These are phyloP conservation scores for Spheniscus mendiculus DNA, from an alignment of 2,113 vertebrate species.

Conservation along the genomic window DNA sequence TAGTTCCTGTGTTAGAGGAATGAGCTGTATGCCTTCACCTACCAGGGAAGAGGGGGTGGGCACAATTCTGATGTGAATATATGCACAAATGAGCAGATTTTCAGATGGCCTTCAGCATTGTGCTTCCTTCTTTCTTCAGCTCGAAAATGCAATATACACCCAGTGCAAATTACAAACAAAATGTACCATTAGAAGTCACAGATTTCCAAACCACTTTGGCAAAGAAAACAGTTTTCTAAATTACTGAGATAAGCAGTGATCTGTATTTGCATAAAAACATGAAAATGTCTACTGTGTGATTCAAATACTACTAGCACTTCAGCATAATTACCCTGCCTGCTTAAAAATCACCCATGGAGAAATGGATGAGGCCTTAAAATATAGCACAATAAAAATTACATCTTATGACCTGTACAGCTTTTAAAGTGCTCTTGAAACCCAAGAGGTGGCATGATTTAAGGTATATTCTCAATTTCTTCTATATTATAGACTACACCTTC, in stretches of 20 bases:
- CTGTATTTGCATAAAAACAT: conserved; percentile 49
- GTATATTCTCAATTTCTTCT: conserved; percentile 1
- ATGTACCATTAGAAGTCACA: background rate
- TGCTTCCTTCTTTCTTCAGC: background rate
- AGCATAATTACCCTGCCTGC: conserved; percentile 27
- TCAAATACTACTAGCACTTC: conserved; percentile 42
- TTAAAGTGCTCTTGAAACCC: conserved; percentile 36
- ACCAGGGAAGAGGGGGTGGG: background rate
- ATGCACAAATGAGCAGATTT: background rate
- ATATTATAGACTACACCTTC: background rate
- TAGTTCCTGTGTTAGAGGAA: background rate
- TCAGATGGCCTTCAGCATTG: background rate
- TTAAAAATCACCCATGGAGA: conserved; percentile 39
- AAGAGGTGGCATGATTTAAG: conserved; percentile 1
- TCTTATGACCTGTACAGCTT: background rate
- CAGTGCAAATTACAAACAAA: conserved; percentile 17
- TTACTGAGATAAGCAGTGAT: conserved; percentile 35
- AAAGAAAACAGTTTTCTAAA: conserved; percentile 45
- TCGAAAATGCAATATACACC: background rate
- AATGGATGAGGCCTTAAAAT: conserved; percentile 42
- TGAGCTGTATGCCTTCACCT: background rate
- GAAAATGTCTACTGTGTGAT: conserved; percentile 42
- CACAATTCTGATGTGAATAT: background rate
- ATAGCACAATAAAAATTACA: background rate
- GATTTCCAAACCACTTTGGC: conserved; percentile 22